A percentile compares a stretch with the other conserved stretches of the same genome.
Conservation (phyloP, 2,888 invertebrate genomes). For the Mallateleia sp. region DNA sequence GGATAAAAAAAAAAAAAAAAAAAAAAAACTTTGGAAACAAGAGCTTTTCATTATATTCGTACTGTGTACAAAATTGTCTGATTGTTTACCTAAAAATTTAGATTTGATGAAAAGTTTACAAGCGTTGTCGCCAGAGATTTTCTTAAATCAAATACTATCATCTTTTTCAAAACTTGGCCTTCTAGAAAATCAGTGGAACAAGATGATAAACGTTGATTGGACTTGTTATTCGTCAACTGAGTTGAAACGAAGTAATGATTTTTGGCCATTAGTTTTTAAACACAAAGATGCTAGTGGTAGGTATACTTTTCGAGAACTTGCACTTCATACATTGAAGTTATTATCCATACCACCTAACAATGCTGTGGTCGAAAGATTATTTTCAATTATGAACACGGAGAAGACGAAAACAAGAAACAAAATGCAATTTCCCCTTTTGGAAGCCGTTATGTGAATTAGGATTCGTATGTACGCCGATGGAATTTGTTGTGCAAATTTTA, state of each 20-base stretch:
- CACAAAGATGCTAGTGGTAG: slow-evolving; percentile 52
- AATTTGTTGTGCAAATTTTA: slow-evolving; percentile 28
- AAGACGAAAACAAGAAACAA: slow-evolving; percentile 60
- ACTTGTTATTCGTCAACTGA: background rate
- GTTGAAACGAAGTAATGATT: slow-evolving; percentile 35
- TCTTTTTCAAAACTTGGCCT: slow-evolving; percentile 29
- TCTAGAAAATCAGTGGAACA: slow-evolving; percentile 57
- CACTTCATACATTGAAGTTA: slow-evolving; percentile 46
- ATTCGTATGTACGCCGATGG: slow-evolving; percentile 32
- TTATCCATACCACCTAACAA: slow-evolving; percentile 52
- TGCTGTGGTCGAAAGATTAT: slow-evolving; percentile 61
- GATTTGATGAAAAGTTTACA: slow-evolving; percentile 39
- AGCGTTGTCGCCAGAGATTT: slow-evolving; percentile 35
- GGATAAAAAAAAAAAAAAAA: no score
- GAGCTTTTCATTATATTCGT: slow-evolving; percentile 50
- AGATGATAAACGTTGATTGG: slow-evolving; percentile 54
- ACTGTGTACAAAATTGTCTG: slow-evolving; percentile 44
- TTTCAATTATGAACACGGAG: slow-evolving; percentile 61
- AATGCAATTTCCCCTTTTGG: slow-evolving; percentile 40
- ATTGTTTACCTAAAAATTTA: slow-evolving; percentile 52
- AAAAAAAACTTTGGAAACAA: slow-evolving; percentile 29
- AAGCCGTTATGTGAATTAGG: slow-evolving; percentile 26
- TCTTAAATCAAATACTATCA: slow-evolving; percentile 36
- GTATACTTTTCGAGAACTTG: slow-evolving; percentile 34
- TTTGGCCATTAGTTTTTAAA: slow-evolving; percentile 57